A percentile compares a stretch with the other conserved stretches of the same genome.
Evolutionary conservation across 2,888 invertebrate genomes (phyloP).

Genomic region (Brachylomia viminalis): DNA sequence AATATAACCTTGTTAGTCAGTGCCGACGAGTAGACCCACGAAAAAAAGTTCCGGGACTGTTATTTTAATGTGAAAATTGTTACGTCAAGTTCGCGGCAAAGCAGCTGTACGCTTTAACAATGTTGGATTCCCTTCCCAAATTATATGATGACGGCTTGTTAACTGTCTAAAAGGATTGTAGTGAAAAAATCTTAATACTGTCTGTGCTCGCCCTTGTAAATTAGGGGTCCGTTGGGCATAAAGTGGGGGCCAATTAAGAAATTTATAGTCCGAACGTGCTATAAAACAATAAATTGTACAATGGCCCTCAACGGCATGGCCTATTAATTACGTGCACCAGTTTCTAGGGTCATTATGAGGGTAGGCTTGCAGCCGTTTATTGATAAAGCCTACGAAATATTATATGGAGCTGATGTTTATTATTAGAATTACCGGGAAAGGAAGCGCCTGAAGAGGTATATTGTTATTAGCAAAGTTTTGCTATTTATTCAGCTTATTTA

Average conservation of each 20-base stretch:
- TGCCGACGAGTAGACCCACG: conserved; percentile 74
- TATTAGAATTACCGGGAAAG: conserved; percentile 34
- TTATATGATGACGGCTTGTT: conserved; percentile 84
- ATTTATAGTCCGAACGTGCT: conserved; percentile 87
- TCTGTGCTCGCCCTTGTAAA: conserved; percentile 87
- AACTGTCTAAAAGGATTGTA: conserved; percentile 66
- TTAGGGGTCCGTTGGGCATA: conserved; percentile 85
- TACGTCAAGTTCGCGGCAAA: conserved; percentile 77
- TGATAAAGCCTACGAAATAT: conserved; percentile 59
- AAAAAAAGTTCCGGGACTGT: conserved; percentile 80
- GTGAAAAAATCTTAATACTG: conserved; percentile 80
- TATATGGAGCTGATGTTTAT: conserved; percentile 42
- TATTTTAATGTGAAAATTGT: conserved; percentile 87
- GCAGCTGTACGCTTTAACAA: conserved; percentile 77
- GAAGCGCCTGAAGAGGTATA: conserved; percentile 3
- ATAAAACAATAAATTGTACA: conserved; percentile 89
- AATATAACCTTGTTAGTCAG: conserved; percentile 74
- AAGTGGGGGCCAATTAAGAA: conserved; percentile 88
- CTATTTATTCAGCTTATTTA: conserved; percentile 10
- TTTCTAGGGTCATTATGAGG: conserved; percentile 74
- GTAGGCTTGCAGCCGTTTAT: conserved; percentile 62
- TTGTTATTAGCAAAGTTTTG: conserved; percentile 14
- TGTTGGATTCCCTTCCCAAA: conserved; percentile 80
- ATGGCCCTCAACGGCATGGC: conserved; percentile 83
- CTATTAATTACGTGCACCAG: conserved; percentile 85